Base-by-base conservation (phyloP, 2,797 vertebrate species). In the Neoniphon sammara region DNA sequence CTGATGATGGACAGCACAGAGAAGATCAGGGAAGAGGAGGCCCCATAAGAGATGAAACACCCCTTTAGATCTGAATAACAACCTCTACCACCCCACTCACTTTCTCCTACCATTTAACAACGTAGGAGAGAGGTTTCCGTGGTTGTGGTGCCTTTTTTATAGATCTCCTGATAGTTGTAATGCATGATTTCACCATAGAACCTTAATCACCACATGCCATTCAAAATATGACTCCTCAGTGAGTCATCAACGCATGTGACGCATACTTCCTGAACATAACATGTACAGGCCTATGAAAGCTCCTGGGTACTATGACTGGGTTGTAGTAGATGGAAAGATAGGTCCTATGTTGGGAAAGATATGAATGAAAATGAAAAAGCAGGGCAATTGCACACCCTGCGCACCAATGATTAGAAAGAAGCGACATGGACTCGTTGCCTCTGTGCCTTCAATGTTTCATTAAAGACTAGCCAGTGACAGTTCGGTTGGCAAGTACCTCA, bases 1-100 rank as follows among this genome's bases (percentile, higher is more conserved):
- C 60, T 77, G 83, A 80, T 73, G 73, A 84, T 60, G 65, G 68
- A 55, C 5, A 31, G 7, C 23, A 68, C 66, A 56, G 42, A 61
- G 50, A 73, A 58, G 60, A 21, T 47, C 21, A 17, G 25, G 14
- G 46, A 71, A 23, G 58, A 82, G 80, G 36, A 74, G 85, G 55
- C 66, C 78, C 80, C 81, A 25, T 3, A 23, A 78, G 70, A 79
- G 57, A 77, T 46, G 46, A 39, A 73, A 62, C 60, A 78, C 73
- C 83, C 68, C 39, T 77, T 71, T 78, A 59, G 60, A 64, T 87
- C 82, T 80, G 60, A 88, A 75, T 72, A 79, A 61, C 77, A 84
- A 60, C 75, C 72, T 54, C 47, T 42, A 56, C 23, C 15, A 8
- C 27, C 3, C 57, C 1, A 53, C 68, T 88, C 83, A 85, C 79